These are phyloP conservation scores for Craseonycteris thonglongyai DNA, from an alignment of 2,113 vertebrate genomes.

Conservation along the genomic window DNA sequence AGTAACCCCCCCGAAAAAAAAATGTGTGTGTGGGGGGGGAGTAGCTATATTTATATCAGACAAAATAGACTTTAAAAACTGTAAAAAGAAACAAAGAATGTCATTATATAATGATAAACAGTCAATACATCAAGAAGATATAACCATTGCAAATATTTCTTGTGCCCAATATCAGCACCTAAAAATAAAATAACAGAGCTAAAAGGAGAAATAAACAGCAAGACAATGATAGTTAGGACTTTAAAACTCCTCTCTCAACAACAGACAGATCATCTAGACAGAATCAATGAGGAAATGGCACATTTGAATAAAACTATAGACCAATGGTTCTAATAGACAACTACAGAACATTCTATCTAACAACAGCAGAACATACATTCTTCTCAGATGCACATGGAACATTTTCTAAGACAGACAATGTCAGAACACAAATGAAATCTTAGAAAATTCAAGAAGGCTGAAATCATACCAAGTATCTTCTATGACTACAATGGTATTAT, in stretches of 20 bases:
- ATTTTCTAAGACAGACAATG: not conserved
- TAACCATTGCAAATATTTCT: not conserved
- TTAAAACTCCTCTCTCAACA: no score
- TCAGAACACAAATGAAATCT: not conserved
- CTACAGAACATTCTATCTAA: not conserved
- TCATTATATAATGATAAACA: no score
- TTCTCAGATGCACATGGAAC: not conserved
- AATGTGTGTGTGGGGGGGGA: no score
- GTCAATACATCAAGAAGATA: not conserved
- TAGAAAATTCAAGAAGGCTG: not conserved
- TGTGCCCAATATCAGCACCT: not conserved
- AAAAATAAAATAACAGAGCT: not conserved
- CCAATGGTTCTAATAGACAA: not conserved
- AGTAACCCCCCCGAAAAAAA: no score
- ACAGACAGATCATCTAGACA: not conserved
- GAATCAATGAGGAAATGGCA: not conserved
- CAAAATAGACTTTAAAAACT: no score
- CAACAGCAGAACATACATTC: not conserved
- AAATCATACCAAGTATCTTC: not conserved
- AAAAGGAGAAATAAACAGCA: not conserved
- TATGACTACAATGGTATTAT: not conserved
- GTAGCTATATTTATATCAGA: no score
- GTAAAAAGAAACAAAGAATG: no score
- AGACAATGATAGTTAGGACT: not conserved
- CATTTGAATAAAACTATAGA: not conserved